Percentiles rank a stretch among this genome's conserved stretches.
phyloP scores from a whole-genome alignment of 2,797 vertebrate genomes.

The Miichthys miiuy region DNA sequence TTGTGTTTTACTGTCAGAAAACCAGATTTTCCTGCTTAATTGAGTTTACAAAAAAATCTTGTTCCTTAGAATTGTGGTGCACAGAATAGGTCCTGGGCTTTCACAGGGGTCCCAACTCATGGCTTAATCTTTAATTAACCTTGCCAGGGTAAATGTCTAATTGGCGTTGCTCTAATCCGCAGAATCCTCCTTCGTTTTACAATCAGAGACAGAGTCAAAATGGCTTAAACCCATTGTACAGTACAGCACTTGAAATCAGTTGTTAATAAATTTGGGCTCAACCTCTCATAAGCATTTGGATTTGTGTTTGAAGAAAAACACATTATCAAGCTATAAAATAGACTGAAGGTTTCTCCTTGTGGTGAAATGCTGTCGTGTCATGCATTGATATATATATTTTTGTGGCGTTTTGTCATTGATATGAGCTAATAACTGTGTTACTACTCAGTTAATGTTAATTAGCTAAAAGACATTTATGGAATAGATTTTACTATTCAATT shows the following conservation, averaged over 20 bases:
- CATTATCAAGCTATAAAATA: neutral
- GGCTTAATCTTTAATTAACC: conserved; percentile 64
- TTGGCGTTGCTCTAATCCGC: conserved; percentile 51
- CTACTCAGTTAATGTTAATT: conserved; percentile 18
- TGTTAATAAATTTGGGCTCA: conserved; percentile 3
- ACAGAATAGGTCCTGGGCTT: conserved; percentile 38
- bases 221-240: conserved; percentile 17
- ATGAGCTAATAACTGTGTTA: conserved; percentile 23
- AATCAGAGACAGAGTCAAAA: conserved; percentile 44
- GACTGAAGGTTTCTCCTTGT: neutral
- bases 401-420: conserved; percentile 12
- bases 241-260: neutral
- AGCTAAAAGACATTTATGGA: conserved; percentile 8
- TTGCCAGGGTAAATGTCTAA: conserved; percentile 49
- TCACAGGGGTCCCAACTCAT: conserved; percentile 46
- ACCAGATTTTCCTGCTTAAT: conserved; percentile 15
- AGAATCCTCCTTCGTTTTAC: conserved; percentile 40
- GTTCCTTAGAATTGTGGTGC: conserved; percentile 8
- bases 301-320: neutral
- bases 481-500: conserved; percentile 47
- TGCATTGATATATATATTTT: neutral
- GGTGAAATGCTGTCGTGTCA: neutral
- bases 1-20: conserved; percentile 5
- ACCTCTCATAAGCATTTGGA: neutral
- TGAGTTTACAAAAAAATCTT: conserved; percentile 14